These are phyloP conservation scores for Neopelma chrysocephalum DNA, from an alignment of 2,797 vertebrate genomes.

Conservation along the genomic window DNA sequence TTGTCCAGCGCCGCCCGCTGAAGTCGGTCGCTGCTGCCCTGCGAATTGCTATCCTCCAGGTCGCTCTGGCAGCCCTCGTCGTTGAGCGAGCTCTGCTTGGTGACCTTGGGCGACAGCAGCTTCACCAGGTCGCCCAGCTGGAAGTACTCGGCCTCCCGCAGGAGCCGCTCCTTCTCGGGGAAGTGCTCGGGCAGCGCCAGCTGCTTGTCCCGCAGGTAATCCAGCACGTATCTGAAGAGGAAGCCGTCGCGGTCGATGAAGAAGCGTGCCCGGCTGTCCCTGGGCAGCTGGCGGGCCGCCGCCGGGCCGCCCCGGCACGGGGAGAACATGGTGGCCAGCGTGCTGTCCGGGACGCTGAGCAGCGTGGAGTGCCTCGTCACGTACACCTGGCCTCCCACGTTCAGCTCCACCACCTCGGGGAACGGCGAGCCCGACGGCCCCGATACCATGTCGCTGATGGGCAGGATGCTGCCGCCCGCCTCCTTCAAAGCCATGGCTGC, in stretches of 20 bases:
- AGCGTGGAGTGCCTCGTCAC: conserved; percentile 87
- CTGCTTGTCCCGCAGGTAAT: conserved; percentile 87
- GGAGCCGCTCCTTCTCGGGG: conserved; percentile 87
- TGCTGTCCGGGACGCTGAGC: conserved; percentile 86
- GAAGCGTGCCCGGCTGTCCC: conserved; percentile 87
- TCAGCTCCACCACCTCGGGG: conserved; percentile 89
- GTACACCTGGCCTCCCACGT: conserved; percentile 89
- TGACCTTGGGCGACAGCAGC: conserved; percentile 81
- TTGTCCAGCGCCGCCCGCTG: conserved; percentile 75
- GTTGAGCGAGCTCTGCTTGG: conserved; percentile 80
- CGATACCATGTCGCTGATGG: conserved; percentile 86
- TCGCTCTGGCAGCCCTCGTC: conserved; percentile 87
- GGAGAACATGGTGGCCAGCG: conserved; percentile 83
- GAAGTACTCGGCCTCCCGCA: conserved; percentile 87
- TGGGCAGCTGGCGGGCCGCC: conserved; percentile 80
- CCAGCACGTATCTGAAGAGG: conserved; percentile 89
- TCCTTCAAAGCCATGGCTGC: conserved; percentile 86
- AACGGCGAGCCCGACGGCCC: conserved; percentile 76
- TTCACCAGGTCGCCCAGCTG: conserved; percentile 81
- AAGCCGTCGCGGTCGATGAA: conserved; percentile 91
- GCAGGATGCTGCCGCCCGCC: conserved; percentile 78
- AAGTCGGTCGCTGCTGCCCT: conserved; percentile 80
- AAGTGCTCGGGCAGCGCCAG: conserved; percentile 88
- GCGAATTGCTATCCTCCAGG: conserved; percentile 82
- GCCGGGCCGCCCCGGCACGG: conserved; percentile 76